phyloP scores from a whole-genome alignment of 2,113 vertebrate species.

The Epinephelus fuscoguttatus region DNA sequence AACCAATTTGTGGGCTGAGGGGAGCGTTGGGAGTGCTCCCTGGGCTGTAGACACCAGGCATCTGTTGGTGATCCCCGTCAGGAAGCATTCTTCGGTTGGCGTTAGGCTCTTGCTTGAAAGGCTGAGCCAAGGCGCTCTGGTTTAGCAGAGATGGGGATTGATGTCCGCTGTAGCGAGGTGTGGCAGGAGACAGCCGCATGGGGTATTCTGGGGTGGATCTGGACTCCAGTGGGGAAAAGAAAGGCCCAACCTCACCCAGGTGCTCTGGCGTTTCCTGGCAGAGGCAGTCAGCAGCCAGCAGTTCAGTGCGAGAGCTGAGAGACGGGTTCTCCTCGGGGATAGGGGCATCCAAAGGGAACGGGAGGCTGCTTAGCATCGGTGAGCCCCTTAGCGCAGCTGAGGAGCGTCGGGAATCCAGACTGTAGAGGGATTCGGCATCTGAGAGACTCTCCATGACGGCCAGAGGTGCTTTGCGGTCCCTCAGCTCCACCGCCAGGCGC shows the following conservation, averaged over 20 bases:
- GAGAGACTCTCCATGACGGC: constrained; percentile 98
- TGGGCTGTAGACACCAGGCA: constrained; percentile 76
- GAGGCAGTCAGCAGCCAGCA: constrained; percentile 93
- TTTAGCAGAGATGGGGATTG: constrained; percentile 78
- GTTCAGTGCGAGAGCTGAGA: constrained; percentile 96
- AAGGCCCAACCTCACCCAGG: constrained; percentile 82
- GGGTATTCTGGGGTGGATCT: constrained; percentile 71
- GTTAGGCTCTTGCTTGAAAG: constrained; percentile 64
- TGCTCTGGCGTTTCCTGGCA: constrained; percentile 88
- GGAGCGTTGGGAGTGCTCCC: constrained; percentile 74
- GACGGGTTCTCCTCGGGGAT: constrained; percentile 98
- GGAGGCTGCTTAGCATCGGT: constrained; percentile 93
- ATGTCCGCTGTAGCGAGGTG: constrained; percentile 77
- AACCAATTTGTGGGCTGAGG: constrained; percentile 67
- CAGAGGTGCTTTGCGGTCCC: constrained; percentile 94
- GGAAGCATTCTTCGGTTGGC: constrained; percentile 62
- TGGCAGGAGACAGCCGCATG: constrained; percentile 75
- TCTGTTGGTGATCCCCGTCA: constrained; percentile 69
- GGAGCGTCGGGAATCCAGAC: constrained; percentile 96
- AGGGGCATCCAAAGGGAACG: constrained; percentile 93
- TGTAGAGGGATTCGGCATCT: constrained; percentile 96
- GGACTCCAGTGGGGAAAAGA: constrained; percentile 79
- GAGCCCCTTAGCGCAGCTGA: constrained; percentile 95
- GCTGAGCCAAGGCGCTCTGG: constrained; percentile 73
- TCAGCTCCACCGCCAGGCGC: constrained; percentile 91